phyloP scores from a whole-genome alignment of 2,113 vertebrate species.

The Conger conger region DNA sequence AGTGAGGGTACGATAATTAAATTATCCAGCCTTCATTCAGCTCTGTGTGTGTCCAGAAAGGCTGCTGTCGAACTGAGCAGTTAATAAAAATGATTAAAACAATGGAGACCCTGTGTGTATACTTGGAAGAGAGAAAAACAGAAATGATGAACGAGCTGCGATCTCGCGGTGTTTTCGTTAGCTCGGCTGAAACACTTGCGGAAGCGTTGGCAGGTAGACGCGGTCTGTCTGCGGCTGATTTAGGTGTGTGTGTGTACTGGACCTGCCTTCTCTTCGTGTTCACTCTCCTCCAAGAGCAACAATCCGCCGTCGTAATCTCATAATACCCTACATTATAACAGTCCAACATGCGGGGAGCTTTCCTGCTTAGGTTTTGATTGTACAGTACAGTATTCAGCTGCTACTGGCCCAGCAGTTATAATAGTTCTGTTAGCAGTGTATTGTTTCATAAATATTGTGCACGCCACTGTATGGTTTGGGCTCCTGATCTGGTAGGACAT shows the following conservation, averaged over 20 bases:
- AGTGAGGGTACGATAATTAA: neutral
- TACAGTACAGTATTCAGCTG: neutral
- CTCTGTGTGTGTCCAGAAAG: neutral
- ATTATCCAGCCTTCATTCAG: too few species aligned
- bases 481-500: too few species aligned
- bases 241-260: neutral
- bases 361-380: neutral
- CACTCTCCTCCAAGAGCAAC: neutral
- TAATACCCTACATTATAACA: neutral
- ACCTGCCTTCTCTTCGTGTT: neutral
- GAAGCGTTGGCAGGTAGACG: neutral
- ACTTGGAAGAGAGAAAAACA: neutral
- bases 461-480: too few species aligned
- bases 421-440: too few species aligned
- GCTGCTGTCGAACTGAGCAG: neutral
- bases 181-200: neutral
- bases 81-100: neutral
- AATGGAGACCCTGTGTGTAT: neutral
- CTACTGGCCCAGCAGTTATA: too few species aligned
- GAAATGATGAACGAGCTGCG: neutral
- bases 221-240: neutral
- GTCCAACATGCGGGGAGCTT: neutral
- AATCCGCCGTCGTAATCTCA: neutral
- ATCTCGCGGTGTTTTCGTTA: neutral
- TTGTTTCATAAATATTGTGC: too few species aligned